phyloP scores from a whole-genome alignment of 1,140 invertebrate genomes.

The Drosophila pandora region DNA sequence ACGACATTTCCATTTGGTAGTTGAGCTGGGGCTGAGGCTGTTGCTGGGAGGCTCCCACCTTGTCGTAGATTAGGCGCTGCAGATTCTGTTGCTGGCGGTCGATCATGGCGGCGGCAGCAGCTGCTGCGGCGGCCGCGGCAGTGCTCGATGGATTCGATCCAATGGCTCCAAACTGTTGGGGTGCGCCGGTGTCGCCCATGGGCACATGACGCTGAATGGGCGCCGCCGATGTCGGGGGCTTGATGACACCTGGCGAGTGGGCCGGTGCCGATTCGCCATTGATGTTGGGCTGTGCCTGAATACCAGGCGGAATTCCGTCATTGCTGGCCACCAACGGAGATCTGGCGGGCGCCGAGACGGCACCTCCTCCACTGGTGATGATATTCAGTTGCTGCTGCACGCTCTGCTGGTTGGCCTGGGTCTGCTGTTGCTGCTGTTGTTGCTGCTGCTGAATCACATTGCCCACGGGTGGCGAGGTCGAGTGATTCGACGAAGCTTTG shows the following conservation, averaged over 20 bases:
- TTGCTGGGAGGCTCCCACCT: constrained; percentile 38
- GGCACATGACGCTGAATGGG: constrained; percentile 67
- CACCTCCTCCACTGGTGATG: constrained; percentile 60
- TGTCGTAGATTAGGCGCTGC: constrained; percentile 52
- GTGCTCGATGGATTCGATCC: constrained; percentile 46
- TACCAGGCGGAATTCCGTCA: constrained; percentile 23
- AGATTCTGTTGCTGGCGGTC: constrained; percentile 63
- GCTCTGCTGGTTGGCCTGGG: constrained; percentile 45
- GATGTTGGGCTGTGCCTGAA: constrained; percentile 21
- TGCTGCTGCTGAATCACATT: constrained; percentile 61
- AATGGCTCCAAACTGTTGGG: constrained; percentile 60
- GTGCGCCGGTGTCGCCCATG: constrained; percentile 47
- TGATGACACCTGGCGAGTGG: constrained; percentile 83
- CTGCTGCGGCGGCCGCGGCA: constrained; percentile 34
- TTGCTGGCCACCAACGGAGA: constrained; percentile 51
- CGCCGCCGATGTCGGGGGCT: constrained; percentile 62
- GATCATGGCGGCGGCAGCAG: constrained; percentile 49
- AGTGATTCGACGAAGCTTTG: constrained; percentile 86
- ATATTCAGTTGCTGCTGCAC: constrained; percentile 71
- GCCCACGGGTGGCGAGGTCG: constrained; percentile 84
- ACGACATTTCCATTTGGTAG: constrained; percentile 49
- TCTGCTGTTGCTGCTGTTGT: constrained; percentile 42
- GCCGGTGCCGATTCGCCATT: constrained; percentile 61
- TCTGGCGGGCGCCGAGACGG: constrained; percentile 51
- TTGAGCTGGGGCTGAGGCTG: constrained; percentile 39